A percentile compares a stretch with the other conserved stretches of the same genome.
Conservation (phyloP, 2,113 vertebrate species). For the Paramormyrops kingsleyae region DNA sequence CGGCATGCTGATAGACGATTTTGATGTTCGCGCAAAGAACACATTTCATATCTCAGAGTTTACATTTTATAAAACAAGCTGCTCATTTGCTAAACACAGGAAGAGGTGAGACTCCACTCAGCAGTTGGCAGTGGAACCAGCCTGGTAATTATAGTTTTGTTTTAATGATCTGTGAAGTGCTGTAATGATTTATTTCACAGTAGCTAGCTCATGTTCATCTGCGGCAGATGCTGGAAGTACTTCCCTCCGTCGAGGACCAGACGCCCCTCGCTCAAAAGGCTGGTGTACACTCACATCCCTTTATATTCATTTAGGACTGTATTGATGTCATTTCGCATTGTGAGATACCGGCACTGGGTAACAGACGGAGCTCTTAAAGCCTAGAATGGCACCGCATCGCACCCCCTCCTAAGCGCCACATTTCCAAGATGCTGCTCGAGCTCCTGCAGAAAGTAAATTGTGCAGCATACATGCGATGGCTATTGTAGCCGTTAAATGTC, state of each 20-base stretch:
- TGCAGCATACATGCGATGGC: background rate
- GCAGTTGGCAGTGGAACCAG: background rate
- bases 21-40: background rate
- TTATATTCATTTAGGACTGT: background rate
- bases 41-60: background rate
- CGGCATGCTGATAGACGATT: background rate
- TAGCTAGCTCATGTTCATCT: background rate
- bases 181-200: background rate
- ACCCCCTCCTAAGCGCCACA: background rate
- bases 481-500: background rate
- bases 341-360: background rate
- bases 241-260: background rate
- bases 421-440: background rate
- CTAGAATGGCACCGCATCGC: background rate
- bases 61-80: background rate
- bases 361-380: background rate
- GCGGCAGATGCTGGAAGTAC: background rate
- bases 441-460: background rate
- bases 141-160: constrained; percentile 9
- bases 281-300: background rate
- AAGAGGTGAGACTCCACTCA: background rate
- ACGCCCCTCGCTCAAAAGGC: background rate
- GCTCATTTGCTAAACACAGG: background rate
- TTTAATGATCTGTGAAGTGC: constrained; percentile 5
- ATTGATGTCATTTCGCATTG: background rate